Evolutionary conservation across 1,140 invertebrate genomes (phyloP), one percentile per base, ranked within the genome.

Genomic region (Atta cephalotes): DNA sequence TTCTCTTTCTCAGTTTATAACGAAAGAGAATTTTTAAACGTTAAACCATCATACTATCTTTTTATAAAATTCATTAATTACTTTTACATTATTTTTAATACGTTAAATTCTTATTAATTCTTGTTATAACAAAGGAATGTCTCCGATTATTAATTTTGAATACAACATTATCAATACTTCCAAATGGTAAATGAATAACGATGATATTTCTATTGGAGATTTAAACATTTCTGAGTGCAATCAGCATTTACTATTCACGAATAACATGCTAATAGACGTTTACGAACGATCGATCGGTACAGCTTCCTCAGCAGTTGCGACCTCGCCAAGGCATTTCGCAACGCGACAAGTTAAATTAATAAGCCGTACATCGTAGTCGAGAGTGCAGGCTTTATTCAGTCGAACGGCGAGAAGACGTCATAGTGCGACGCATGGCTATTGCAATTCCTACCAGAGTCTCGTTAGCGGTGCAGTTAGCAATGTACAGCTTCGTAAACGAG

Each of bases 271-370:
- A 82, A 82, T 82, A 82, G 70, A 62, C 56, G 56, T 62, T 82
- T 82, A 71, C 68, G 53, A 49, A 39, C 53, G 53, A 82, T 82
- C 80, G 80, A 82, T 82, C 80, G 80, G 7, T 21, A 56, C 56
- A 74, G 80, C 35, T 74, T 82, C 53, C 68, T 82, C 39, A 74
- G 80, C 39, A 82, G 68, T 60, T 82, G 53, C 25, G 35, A 28
- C 51, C 31, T 45, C 78, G 31, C 63, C 65, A 9, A 81, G 65
- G 51, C 9, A 21, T 16, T 49, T 51, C 60, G 60, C 18, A 77
- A 31, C 28, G 60, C 45, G 77, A 82, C 80, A 82, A 82, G 68
- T 82, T 82, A 74, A 82, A 82, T 82, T 82, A 82, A 82, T 82
- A 82, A 82, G 80, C 80, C 80, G n/a, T 60, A 60, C 53, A 74